Evolutionary conservation across 2,888 invertebrate genomes (phyloP), one percentile per base, ranked within the genome.

Genomic region (Rhodophaea formosa): DNA sequence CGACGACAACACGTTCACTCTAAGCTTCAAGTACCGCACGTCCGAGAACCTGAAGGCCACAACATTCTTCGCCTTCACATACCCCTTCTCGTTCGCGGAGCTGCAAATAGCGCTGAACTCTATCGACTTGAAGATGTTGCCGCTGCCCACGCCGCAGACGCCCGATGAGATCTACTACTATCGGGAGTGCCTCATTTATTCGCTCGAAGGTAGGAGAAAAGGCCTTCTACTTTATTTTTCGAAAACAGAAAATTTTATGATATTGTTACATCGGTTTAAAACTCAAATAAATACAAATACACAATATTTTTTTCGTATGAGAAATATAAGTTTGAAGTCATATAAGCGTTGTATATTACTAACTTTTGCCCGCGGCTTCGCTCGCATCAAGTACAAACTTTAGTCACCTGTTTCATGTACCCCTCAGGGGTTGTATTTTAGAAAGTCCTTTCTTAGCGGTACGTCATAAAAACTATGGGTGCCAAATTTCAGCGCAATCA

Each of bases 1-100:
- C 62, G 93, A 94, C 67, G 94, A 95, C 73, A 94, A 94, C 70
- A 94, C 95, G 58, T 96, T 96, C 79, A 94, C 94, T 1, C 85
- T 96, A 66, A 95, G 94, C 63, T 96, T 96, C 84, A 93, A 93
- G 75, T 95, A 94, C 79, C 92, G 93, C 23, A 94, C 95, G 15
- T 92, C 93, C 58, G 96, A 95, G 70, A 96, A 94, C 87, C 70
- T 91, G 3, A 93, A 94, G 62, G 94, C 95, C 16, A 93, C 95
- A 5, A 95, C 95, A 7, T 97, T 96, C 85, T 96, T 97, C 87
- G 97, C 97, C 0, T 98, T 98, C 84, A 97, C 97, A 7, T 98
- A 96, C 84, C 98, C 98, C 1, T 97, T 95, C 86, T 95, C 97
- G 0, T 97, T 97, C 77, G 92, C 93, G 0, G 97, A 98, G 71